A percentile compares a stretch with the other conserved stretches of the same genome.
phyloP scores from a whole-genome alignment of 2,797 vertebrate genomes.

The Leptatherina wallacei region DNA sequence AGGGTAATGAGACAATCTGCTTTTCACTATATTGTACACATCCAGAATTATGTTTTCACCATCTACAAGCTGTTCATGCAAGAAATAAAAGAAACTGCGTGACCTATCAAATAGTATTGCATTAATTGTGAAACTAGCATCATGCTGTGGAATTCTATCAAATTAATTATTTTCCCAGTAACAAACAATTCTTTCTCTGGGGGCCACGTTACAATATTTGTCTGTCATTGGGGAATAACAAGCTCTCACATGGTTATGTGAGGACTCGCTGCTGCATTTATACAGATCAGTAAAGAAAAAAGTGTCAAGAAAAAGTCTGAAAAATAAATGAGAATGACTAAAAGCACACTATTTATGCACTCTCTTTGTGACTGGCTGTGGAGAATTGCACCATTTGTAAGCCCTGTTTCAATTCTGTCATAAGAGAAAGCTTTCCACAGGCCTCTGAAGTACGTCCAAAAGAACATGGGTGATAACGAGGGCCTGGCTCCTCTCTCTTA shows the following conservation, averaged over 20 bases:
- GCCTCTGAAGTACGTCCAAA: constrained; percentile 64
- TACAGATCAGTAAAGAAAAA: constrained; percentile 28
- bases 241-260: not conserved
- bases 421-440: constrained; percentile 42
- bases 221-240: constrained; percentile 36
- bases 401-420: constrained; percentile 46
- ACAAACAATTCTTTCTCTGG: constrained; percentile 56
- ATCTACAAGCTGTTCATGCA: constrained; percentile 64
- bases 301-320: constrained; percentile 28
- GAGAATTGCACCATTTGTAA: constrained; percentile 54
- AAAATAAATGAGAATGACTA: constrained; percentile 44
- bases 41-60: constrained; percentile 55
- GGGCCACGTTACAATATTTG: constrained; percentile 39
- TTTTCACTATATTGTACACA: constrained; percentile 54
- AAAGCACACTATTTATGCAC: constrained; percentile 44
- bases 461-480: constrained; percentile 76
- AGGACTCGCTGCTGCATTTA: constrained; percentile 13
- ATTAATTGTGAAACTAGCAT: constrained; percentile 63
- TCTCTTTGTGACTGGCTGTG: constrained; percentile 24
- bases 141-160: constrained; percentile 56
- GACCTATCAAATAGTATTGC: constrained; percentile 70
- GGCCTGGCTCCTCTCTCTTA: constrained; percentile 42
- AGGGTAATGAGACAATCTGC: constrained; percentile 64
- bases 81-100: constrained; percentile 64
- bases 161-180: constrained; percentile 57